A percentile compares a stretch with the other conserved stretches of the same genome.
These are phyloP conservation scores for Oopsacas minuta DNA, from an alignment of 37 sponge, comb jelly and placozoan genomes.

Conservation along the genomic window DNA sequence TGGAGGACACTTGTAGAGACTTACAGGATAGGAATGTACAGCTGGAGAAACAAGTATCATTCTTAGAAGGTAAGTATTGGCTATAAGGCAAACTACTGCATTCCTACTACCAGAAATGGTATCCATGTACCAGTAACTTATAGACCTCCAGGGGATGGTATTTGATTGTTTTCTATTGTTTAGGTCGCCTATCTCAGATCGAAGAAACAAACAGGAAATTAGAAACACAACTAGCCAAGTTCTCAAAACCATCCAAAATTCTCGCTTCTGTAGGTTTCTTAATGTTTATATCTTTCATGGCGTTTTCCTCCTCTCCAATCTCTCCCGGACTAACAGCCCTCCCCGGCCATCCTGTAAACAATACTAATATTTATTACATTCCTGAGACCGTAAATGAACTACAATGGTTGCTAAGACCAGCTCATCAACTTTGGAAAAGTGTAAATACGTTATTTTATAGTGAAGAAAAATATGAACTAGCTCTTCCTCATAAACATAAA, in stretches of 20 bases:
- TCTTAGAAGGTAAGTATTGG: background rate
- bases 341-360: background rate
- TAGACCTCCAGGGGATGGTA: too few species aligned
- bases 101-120: too few species aligned
- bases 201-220: slow-evolving; percentile 8
- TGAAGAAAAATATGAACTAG: slow-evolving; percentile 2
- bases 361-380: background rate
- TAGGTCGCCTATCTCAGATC: background rate
- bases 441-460: background rate
- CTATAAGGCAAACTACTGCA: too few species aligned
- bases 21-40: background rate
- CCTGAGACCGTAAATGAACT: background rate
- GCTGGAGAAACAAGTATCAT: background rate
- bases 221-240: background rate
- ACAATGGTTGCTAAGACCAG: background rate
- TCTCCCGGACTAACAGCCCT: background rate
- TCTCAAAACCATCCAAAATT: background rate
- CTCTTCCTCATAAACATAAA: background rate
- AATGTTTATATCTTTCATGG: background rate
- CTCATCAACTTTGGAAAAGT: background rate
- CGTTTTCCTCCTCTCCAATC: background rate
- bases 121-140: too few species aligned
- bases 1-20: background rate
- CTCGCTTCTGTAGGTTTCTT: slow-evolving; percentile 6
- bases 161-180: too few species aligned